phyloP scores from a whole-genome alignment of 2,888 invertebrate species.

The Orchesella flavescens region DNA sequence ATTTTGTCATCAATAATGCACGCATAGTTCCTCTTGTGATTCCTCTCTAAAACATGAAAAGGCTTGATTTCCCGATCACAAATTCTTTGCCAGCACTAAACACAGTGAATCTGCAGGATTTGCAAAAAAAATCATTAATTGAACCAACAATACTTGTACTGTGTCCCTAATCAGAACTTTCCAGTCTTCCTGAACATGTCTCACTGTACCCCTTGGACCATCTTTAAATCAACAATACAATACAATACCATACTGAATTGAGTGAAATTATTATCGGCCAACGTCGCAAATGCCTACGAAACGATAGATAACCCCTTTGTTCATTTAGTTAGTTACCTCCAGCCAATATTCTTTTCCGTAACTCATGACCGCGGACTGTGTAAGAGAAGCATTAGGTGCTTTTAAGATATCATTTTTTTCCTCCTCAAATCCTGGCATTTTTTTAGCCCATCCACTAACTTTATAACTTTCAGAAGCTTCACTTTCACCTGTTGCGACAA shows the following conservation, averaged over 20 bases:
- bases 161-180: constrained; percentile 75
- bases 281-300: constrained; percentile 50
- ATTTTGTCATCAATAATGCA: too few relatives aligned
- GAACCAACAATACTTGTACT: constrained; percentile 74
- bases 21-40: too few relatives aligned
- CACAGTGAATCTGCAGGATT: too few relatives aligned
- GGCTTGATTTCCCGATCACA: not conserved
- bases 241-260: not conserved
- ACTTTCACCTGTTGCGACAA: too few relatives aligned
- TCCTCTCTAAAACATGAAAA: not conserved
- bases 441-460: constrained; percentile 16
- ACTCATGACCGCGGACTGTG: constrained; percentile 25
- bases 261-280: not conserved
- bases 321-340: constrained; percentile 45
- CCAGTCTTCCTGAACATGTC: constrained; percentile 73
- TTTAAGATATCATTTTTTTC: constrained; percentile 29
- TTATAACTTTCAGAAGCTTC: too few relatives aligned
- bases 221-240: constrained; percentile 67
- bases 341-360: not conserved
- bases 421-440: constrained; percentile 29
- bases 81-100: too few relatives aligned
- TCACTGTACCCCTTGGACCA: constrained; percentile 71
- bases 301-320: too few relatives aligned
- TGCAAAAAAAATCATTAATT: too few relatives aligned
- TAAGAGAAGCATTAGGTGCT: not conserved